phyloP scores from a whole-genome alignment of 2,797 vertebrate genomes.

The Pangasius djambal region DNA sequence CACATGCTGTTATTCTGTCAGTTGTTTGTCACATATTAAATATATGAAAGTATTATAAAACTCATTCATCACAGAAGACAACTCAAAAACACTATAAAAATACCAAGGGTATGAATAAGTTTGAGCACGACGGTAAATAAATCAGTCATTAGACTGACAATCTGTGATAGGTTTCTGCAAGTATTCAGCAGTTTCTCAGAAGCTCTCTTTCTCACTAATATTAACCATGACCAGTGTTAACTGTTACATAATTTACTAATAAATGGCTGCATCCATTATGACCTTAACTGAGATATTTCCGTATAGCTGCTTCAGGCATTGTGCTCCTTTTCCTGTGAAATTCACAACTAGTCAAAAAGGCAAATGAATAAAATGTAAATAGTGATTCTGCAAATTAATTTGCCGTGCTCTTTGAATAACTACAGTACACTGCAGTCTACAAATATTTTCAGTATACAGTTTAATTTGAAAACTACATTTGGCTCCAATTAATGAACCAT shows the following conservation, averaged over 20 bases:
- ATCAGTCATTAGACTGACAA: neutral
- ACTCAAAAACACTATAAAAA: too few relatives aligned
- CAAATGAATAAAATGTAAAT: neutral
- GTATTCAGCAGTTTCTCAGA: neutral
- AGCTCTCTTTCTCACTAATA: neutral
- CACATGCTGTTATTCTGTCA: too few relatives aligned
- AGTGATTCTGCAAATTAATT: neutral
- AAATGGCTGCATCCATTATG: neutral
- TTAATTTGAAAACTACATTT: slow-evolving; percentile 15
- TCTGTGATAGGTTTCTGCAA: neutral
- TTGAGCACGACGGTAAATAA: neutral
- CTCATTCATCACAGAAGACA: too few relatives aligned
- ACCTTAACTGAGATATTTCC: neutral
- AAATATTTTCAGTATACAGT: slow-evolving; percentile 10
- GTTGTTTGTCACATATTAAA: too few relatives aligned
- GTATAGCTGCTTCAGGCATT: neutral
- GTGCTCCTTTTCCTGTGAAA: neutral
- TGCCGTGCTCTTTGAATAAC: neutral
- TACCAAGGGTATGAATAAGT: too few relatives aligned
- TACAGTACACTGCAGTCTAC: neutral
- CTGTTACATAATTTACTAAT: neutral
- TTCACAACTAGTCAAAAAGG: neutral
- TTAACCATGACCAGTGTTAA: neutral
- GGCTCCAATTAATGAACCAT: slow-evolving; percentile 17
- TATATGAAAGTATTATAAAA: too few relatives aligned